phyloP scores from a whole-genome alignment of 2,888 invertebrate genomes.

The Aporophyla nigra region DNA sequence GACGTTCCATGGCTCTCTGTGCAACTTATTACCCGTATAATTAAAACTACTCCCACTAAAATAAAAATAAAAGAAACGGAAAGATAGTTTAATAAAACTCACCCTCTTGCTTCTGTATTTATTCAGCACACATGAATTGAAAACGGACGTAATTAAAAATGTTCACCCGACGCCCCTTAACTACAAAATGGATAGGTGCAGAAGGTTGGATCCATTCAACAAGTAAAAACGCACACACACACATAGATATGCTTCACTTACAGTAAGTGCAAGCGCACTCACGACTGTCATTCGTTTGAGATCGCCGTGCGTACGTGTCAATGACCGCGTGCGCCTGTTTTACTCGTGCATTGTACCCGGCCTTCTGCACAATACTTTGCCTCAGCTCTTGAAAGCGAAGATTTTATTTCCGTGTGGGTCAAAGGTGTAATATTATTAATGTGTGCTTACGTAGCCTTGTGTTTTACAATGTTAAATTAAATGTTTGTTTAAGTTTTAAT shows the following conservation, averaged over 20 bases:
- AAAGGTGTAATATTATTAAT: conserved; percentile 30
- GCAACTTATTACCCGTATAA: too few species aligned
- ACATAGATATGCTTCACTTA: not conserved
- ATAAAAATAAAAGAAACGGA: not conserved
- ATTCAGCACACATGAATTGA: conserved; percentile 29
- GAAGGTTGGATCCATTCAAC: not conserved
- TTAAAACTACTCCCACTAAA: not conserved
- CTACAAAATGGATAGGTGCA: not conserved
- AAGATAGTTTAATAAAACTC: conserved; percentile 34
- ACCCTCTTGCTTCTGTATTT: conserved; percentile 35
- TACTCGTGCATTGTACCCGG: not conserved
- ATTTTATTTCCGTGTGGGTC: conserved; percentile 19
- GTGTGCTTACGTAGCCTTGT: not conserved
- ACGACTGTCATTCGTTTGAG: not conserved
- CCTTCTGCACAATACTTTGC: conserved; percentile 16
- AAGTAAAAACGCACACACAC: not conserved
- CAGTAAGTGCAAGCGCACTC: not conserved
- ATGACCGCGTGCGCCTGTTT: too few species aligned
- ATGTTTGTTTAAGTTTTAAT: conserved; percentile 13
- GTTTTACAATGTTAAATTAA: conserved; percentile 31
- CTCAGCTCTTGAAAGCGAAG: not conserved
- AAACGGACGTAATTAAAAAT: conserved; percentile 57
- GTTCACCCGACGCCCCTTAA: not conserved
- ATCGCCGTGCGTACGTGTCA: not conserved
- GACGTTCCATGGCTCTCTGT: not conserved